phyloP scores from a whole-genome alignment of 2,113 vertebrate genomes.

The Tragelaphus buxtoni region DNA sequence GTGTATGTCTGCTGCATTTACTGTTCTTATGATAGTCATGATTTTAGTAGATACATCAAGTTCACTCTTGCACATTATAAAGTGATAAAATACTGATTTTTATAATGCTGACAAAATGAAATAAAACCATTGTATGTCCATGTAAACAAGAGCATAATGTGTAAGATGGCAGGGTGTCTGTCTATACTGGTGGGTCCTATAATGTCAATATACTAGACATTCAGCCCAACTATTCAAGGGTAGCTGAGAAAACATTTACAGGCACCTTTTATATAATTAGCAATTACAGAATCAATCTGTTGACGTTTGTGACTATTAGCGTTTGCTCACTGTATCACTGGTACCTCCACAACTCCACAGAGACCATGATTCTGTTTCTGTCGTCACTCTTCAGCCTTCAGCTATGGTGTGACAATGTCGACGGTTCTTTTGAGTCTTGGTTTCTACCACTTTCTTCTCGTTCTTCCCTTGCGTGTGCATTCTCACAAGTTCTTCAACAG shows the following conservation, averaged over 20 bases:
- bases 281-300: neutral
- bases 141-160: neutral
- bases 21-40: neutral
- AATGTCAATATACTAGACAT: neutral
- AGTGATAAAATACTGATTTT: neutral
- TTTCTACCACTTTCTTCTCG: neutral
- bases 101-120: slow-evolving; percentile 13
- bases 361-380: neutral
- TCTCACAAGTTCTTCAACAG: neutral
- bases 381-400: neutral
- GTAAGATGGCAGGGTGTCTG: neutral
- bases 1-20: neutral
- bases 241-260: neutral
- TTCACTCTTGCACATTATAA: neutral
- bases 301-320: neutral
- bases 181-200: neutral
- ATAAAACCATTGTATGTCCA: neutral
- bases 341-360: neutral
- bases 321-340: neutral
- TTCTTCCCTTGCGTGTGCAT: neutral
- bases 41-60: neutral
- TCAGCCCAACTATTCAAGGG: neutral
- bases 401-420: neutral
- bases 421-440: neutral
- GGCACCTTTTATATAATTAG: neutral